Conservation (phyloP, 2,113 vertebrate genomes). For the Panurus biarmicus region DNA sequence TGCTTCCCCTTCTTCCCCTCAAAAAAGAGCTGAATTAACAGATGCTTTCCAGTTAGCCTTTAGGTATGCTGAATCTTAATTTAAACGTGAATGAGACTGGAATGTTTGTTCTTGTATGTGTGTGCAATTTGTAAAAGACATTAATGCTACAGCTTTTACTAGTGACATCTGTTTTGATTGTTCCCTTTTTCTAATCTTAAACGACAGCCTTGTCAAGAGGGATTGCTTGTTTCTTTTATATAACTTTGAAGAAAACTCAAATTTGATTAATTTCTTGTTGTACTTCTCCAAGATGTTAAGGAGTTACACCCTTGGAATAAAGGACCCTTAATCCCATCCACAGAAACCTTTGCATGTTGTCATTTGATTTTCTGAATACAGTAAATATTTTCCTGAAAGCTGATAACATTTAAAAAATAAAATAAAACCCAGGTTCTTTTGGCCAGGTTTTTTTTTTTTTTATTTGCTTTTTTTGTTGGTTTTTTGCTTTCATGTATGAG, state of each 20-base stretch:
- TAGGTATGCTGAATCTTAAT: constrained; percentile 17
- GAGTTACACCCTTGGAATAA: background rate
- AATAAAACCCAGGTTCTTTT: background rate
- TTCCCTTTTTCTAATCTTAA: background rate
- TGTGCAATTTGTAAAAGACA: background rate
- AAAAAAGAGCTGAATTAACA: background rate
- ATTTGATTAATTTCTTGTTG: background rate
- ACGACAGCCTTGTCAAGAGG: background rate
- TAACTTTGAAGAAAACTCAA: background rate
- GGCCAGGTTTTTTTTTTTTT: background rate
- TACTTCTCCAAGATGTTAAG: background rate
- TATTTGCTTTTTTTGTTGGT: too few species aligned
- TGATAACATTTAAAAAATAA: background rate
- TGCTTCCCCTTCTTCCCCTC: background rate
- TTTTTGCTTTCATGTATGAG: background rate
- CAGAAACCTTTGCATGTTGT: background rate
- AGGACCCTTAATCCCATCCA: background rate
- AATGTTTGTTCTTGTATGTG: background rate
- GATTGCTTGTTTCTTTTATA: background rate
- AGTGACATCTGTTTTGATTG: background rate
- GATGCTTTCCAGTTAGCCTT: background rate
- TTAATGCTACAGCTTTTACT: background rate
- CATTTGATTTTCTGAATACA: background rate
- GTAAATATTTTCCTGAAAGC: background rate
- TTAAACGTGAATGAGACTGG: constrained; percentile 12